These are phyloP conservation scores for Ips nitidus DNA, from an alignment of 1,140 invertebrate species.

Conservation along the genomic window DNA sequence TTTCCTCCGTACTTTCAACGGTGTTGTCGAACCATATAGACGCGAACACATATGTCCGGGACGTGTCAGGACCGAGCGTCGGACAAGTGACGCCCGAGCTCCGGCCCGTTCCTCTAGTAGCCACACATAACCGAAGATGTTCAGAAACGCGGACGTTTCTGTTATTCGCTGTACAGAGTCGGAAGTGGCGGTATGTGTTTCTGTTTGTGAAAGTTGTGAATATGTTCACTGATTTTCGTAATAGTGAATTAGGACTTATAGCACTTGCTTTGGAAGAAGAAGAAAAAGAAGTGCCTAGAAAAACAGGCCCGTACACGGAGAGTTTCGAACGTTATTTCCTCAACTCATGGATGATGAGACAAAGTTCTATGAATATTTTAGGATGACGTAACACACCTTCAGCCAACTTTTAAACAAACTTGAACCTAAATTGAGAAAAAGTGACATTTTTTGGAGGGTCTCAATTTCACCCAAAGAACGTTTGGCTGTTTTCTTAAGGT, in stretches of 20 bases:
- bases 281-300: constrained; percentile 24
- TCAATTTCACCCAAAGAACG: constrained; percentile 23
- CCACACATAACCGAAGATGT: too few relatives aligned
- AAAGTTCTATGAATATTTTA: constrained; percentile 32
- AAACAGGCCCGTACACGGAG: constrained; percentile 20
- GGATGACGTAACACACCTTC: constrained; percentile 20
- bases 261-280: constrained; percentile 13
- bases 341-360: constrained; percentile 30
- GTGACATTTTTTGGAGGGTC: constrained; percentile 24
- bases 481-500: constrained; percentile 39
- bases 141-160: too few relatives aligned
- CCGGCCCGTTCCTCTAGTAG: too few relatives aligned
- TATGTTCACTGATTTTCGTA: not conserved
- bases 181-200: too few relatives aligned
- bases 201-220: too few relatives aligned
- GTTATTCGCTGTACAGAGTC: too few relatives aligned
- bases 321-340: constrained; percentile 20
- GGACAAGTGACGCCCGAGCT: too few relatives aligned
- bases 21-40: too few relatives aligned
- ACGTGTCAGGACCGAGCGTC: too few relatives aligned
- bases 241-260: constrained; percentile 11
- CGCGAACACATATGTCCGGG: too few relatives aligned
- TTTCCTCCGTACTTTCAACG: too few relatives aligned
- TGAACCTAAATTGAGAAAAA: too few relatives aligned
- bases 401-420: constrained; percentile 20